Base-by-base conservation (phyloP, 1,140 invertebrate species). In the Melipona quadrifasciata region DNA sequence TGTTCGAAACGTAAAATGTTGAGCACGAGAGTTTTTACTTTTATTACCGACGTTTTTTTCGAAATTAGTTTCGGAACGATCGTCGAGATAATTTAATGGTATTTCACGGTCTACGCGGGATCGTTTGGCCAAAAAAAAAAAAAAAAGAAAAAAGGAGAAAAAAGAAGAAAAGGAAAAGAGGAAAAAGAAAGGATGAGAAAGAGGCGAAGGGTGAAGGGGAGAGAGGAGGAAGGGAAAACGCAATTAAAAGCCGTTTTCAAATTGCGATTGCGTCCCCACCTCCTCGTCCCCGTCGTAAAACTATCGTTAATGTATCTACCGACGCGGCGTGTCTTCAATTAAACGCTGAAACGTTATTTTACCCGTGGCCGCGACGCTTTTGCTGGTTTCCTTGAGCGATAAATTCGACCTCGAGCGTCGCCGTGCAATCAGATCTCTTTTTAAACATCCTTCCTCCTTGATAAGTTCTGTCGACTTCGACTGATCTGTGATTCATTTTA, bases 1-100 rank as follows among this genome's bases (percentile, higher is more conserved):
- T 80, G 79, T 80, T 80, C 67, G 55, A 47, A 80, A 72, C 68
- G 79, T 80, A 72, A 72, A 80, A 80, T 72, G 78, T 71, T 71
- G 79, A 80, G 79, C 79, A 61, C 68, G 55, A 51, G 79, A 72
- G 79, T 80, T 80, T 31, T 80, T 71, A 71, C 78, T 80, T 80
- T 71, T 80, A 80, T 80, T 80, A 80, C 67, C 67, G 67, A 71
- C 78, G 79, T 73, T 73, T 72, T 71, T 79, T 80, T 73, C 53
- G 68, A 80, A 80, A 80, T 80, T 80, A 80, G 79, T 80, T 80
- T 80, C 67, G 78, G 53, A 80, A 72, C 78, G 78, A 71, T 71
- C 67, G 67, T 80, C 78, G 78, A 80, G 78, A 80, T 80, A 80
- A 80, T 80, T 80, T 73, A 80, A 80, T 73, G 79, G 68, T 72